Base-by-base conservation (phyloP, 1,140 invertebrate genomes). In the Cydia strobilella region DNA sequence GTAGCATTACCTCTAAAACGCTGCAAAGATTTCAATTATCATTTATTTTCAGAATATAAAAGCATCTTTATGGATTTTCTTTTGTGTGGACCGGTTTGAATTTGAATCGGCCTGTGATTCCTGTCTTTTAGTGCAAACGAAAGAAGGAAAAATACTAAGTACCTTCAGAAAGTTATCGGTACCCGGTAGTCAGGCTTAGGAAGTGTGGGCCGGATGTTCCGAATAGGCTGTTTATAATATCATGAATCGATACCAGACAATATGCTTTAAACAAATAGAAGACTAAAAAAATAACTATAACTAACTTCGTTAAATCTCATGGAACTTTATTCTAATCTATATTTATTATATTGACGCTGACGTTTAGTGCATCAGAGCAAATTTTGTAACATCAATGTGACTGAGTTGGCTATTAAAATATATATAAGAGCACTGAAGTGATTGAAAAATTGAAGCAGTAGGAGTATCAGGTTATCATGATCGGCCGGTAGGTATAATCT, bases 121-220 rank as follows among this genome's bases (percentile, higher is more conserved):
- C 5, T 23, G 54, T 23, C 9, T 10, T 23, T 23, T 59, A 54
- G 54, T 59, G 54, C 20, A 23, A 59, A 20, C 2, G 20, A 20
- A 20, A 23, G 7, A 59, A 10, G 18, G 18, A 59, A 12, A 54
- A 59, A 59, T 10, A 59, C 54, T 54, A 13, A 45, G 12, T 51
- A 18, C 31, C 31, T 31, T 6, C n/a, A 51, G 48, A 51, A 51
- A n/a, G 42, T 31, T 31, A 9, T 35, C 3, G 25, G 31, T 35
- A 35, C 6, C 31, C 31, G 31, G 31, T 31, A 31, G 27, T 31
- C 27, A 31, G 31, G 6, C 31, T 7, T 9, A 35, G n/a, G n/a
- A 66, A 66, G 63, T 66, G 63, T 54, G 63, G 62, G 23, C 12
- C 23, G 12, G 65, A 69, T 69, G 65, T n/a, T 35, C 31, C 23